Percentiles rank a stretch among this genome's conserved stretches.
These are phyloP conservation scores for Drosophila phalerata DNA, from an alignment of 2,888 invertebrate species.

Conservation along the genomic window DNA sequence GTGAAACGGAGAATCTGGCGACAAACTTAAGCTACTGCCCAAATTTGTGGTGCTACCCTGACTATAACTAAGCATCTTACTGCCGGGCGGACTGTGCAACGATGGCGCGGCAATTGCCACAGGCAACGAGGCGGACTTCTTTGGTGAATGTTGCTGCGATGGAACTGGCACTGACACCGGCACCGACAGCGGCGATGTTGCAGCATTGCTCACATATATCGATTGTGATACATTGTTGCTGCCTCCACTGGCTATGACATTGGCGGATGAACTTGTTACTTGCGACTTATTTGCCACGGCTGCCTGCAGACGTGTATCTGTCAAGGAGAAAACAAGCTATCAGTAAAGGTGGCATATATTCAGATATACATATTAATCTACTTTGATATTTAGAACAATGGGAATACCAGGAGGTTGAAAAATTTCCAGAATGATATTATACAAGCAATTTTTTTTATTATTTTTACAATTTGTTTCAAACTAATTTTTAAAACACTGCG, in stretches of 20 bases:
- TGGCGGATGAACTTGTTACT: conserved; percentile 68
- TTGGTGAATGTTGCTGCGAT: conserved; percentile 81
- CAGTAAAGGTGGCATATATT: no score
- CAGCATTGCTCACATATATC: conserved; percentile 39
- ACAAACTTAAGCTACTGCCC: conserved; percentile 73
- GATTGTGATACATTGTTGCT: conserved; percentile 51
- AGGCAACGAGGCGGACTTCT: conserved; percentile 84
- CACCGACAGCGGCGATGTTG: conserved; percentile 58
- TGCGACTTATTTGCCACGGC: conserved; percentile 68
- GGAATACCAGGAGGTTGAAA: no score
- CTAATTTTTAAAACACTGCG: no score
- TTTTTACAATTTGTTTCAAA: no score
- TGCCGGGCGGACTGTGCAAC: conserved; percentile 81
- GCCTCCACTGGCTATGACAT: conserved; percentile 69
- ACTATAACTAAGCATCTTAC: conserved; percentile 79
- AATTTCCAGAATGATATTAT: no score
- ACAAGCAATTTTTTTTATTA: no score
- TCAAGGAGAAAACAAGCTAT: not conserved
- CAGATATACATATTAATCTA: no score
- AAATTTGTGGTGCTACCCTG: conserved; percentile 49
- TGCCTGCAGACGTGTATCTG: conserved; percentile 67
- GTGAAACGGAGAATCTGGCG: conserved; percentile 84
- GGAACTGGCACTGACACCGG: conserved; percentile 41
- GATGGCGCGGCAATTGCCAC: conserved; percentile 71
- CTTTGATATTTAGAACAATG: no score